Conservation (phyloP, 2,797 vertebrate species). For the Dicrostonyx torquatus region DNA sequence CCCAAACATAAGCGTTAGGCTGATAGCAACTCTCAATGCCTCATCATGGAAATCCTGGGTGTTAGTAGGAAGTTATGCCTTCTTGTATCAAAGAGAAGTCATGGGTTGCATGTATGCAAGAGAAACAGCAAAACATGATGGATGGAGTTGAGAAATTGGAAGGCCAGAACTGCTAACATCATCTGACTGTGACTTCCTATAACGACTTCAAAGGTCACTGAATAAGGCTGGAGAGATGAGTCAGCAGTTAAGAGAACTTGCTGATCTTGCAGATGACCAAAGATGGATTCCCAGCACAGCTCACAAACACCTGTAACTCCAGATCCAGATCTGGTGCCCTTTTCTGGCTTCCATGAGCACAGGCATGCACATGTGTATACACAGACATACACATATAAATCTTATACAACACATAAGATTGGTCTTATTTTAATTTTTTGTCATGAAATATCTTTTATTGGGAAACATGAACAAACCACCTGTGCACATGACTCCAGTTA, state of each 20-base stretch:
- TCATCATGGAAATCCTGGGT: slow-evolving; percentile 4
- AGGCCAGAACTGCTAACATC: background rate
- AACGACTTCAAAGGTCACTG: background rate
- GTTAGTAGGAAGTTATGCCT: background rate
- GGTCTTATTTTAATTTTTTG: background rate
- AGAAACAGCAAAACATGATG: background rate
- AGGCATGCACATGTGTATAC: background rate
- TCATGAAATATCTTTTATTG: slow-evolving; percentile 61
- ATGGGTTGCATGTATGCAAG: background rate
- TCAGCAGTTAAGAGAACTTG: background rate
- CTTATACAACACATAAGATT: background rate
- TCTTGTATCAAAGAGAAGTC: slow-evolving; percentile 38
- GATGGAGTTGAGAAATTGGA: background rate
- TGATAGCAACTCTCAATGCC: background rate
- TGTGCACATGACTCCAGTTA: background rate
- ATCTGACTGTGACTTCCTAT: background rate
- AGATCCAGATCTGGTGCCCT: background rate
- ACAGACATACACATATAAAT: background rate
- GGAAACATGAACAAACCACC: background rate
- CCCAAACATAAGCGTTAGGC: background rate
- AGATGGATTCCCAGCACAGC: background rate
- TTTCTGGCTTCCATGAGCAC: background rate
- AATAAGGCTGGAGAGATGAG: background rate
- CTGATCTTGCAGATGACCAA: background rate
- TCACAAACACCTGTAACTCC: background rate